Conservation (phyloP, 1,140 invertebrate genomes). For the Zaprionus ghesquierei region DNA sequence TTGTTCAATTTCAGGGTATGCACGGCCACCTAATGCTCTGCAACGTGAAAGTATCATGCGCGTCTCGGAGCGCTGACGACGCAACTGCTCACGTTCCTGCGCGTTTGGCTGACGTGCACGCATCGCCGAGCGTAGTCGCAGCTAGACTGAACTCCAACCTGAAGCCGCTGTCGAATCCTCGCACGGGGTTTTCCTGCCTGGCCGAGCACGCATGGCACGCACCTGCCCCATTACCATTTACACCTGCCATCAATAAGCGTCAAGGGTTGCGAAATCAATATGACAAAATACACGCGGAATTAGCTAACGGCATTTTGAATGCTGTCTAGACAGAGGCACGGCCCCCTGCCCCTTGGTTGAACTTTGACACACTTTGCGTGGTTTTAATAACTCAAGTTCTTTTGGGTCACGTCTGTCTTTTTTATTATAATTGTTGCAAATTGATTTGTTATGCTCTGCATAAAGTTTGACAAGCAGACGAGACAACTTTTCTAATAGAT, state of each 20-base stretch:
- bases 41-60: constrained; percentile 51
- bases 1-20: background rate
- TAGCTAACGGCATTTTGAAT: constrained; percentile 21
- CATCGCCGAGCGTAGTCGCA: constrained; percentile 43
- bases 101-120: constrained; percentile 63
- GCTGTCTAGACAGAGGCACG: constrained; percentile 29
- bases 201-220: constrained; percentile 32
- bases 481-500: background rate
- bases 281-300: constrained; percentile 22
- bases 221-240: constrained; percentile 25
- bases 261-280: constrained; percentile 38
- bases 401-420: constrained; percentile 8
- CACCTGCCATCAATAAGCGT: constrained; percentile 47
- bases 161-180: background rate
- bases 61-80: constrained; percentile 63
- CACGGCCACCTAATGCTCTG: constrained; percentile 40
- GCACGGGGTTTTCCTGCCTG: background rate
- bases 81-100: constrained; percentile 62
- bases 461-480: background rate
- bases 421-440: constrained; percentile 12
- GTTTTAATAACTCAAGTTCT: constrained; percentile 43
- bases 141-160: constrained; percentile 28
- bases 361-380: constrained; percentile 65
- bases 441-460: constrained; percentile 9
- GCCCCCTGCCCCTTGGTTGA: background rate